These are phyloP conservation scores for Tipula unca DNA, from an alignment of 2,888 invertebrate genomes.

Conservation along the genomic window DNA sequence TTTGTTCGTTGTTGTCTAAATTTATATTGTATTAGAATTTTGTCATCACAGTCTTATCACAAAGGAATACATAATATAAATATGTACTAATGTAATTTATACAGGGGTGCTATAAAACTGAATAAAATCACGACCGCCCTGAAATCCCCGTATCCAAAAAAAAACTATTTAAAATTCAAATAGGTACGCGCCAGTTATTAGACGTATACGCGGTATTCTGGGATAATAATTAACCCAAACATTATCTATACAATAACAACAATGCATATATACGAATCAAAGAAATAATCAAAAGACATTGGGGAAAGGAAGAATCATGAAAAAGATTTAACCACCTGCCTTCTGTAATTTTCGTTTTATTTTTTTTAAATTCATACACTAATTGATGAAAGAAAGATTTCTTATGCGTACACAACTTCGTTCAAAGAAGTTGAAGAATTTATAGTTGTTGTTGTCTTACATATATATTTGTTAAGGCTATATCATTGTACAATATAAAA, in stretches of 20 bases:
- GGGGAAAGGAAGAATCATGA: not conserved
- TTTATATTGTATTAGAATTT: not conserved
- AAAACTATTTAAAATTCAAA: not conserved
- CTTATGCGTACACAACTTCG: not conserved
- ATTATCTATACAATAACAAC: not conserved
- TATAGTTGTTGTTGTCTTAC: not conserved
- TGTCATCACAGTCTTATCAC: conserved; percentile 4
- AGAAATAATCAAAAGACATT: not conserved
- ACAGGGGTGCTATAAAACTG: not conserved
- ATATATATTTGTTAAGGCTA: not conserved
- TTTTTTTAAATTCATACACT: not conserved
- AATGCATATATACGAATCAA: not conserved
- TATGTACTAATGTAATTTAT: not conserved
- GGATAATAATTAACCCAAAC: not conserved
- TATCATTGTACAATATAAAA: not conserved
- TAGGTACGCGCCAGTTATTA: not conserved
- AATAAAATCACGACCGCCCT: not conserved
- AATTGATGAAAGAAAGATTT: conserved; percentile 4
- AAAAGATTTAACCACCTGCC: conserved; percentile 4
- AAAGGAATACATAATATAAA: not conserved
- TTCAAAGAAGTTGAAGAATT: not conserved
- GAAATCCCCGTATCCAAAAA: not conserved
- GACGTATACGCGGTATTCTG: not conserved
- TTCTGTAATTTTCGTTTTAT: not conserved
- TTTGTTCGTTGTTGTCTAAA: not conserved